These are phyloP conservation scores for Drosophila affinis DNA, from an alignment of 2,888 invertebrate genomes.

Conservation along the genomic window DNA sequence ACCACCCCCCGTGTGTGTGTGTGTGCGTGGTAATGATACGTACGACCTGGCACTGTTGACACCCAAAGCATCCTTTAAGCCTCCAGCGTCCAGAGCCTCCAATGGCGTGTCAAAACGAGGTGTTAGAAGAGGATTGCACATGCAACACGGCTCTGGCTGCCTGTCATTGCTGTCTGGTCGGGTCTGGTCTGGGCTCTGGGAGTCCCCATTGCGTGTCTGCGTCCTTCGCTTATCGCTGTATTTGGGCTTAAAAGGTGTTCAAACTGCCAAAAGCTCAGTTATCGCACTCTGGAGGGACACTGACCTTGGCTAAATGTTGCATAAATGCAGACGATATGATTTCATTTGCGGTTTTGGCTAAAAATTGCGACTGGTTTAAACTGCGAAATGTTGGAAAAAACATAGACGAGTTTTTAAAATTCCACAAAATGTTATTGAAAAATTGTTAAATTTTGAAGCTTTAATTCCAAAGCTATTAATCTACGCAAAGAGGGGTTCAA, in stretches of 20 bases:
- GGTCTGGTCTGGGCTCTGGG: not conserved
- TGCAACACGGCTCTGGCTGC: conserved; percentile 30
- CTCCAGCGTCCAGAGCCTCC: conserved; percentile 5
- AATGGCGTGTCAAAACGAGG: conserved; percentile 39
- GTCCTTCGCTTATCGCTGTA: conserved; percentile 54
- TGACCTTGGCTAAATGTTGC: not conserved
- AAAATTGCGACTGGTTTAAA: not conserved
- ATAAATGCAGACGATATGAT: not conserved
- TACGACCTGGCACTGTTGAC: conserved; percentile 56
- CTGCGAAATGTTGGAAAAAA: not conserved
- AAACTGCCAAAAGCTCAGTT: conserved; percentile 74
- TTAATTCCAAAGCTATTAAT: no score
- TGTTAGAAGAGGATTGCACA: conserved; percentile 24
- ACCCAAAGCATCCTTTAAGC: conserved; percentile 59
- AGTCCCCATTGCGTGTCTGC: conserved; percentile 61
- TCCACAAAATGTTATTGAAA: no score
- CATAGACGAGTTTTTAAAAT: no score
- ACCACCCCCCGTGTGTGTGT: conserved; percentile 12
- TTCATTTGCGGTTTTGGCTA: not conserved
- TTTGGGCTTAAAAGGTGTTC: conserved; percentile 62
- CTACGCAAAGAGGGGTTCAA: no score
- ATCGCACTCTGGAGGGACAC: conserved; percentile 48
- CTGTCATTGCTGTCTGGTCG: conserved; percentile 13
- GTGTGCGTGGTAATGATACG: conserved; percentile 70
- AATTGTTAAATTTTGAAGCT: no score